Evolutionary conservation across 2,113 vertebrate species (phyloP), one percentile per base, ranked within the genome.

Genomic region (Acrocephalus arundinaceus): DNA sequence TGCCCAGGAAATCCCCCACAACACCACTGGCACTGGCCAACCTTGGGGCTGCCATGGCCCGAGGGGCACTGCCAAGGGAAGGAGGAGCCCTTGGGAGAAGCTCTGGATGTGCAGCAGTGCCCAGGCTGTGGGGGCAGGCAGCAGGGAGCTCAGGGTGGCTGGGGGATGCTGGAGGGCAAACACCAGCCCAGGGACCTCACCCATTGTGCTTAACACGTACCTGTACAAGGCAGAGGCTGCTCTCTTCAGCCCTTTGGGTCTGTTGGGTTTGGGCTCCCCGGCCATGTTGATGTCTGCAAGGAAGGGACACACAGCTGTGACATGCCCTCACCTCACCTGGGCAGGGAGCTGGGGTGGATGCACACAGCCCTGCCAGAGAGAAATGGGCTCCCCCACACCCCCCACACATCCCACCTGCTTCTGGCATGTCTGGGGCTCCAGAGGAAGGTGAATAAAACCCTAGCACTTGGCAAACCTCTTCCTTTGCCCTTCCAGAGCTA

Each of bases 251-350:
- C 97, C 98, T 96, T 99, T 99, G 45, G 98, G 97, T 97, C 99
- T 98, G 95, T 97, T 98, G 30, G 99, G 99, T 83, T 98, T 99
- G 35, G 99, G 99, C 84, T 99, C 99, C 91, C 99, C 99, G 2
- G 99, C 99, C 99, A 99, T 99, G 97, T 99, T 99, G 97, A 99
- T 98, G 94, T 99, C 99, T 99, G 98, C 75, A 85, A 95, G 33
- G 58, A 97, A 67, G 24, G 33, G 94, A 83, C 59, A 96, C 1
- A 4, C 57, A 90, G 83, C 77, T 92, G 92, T 41, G 85, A 81
- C 72, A 23, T 0, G 3, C 4, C 3, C 0, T 2, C 39, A 25
- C 21, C 73, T 2, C 0, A 5, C 4, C 62, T 4, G 5, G 13
- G 31, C 25, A 15, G 0, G 0, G 21, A 21, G 43, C 65, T 25